phyloP scores from a whole-genome alignment of 2,113 vertebrate species.

The Scortum barcoo region DNA sequence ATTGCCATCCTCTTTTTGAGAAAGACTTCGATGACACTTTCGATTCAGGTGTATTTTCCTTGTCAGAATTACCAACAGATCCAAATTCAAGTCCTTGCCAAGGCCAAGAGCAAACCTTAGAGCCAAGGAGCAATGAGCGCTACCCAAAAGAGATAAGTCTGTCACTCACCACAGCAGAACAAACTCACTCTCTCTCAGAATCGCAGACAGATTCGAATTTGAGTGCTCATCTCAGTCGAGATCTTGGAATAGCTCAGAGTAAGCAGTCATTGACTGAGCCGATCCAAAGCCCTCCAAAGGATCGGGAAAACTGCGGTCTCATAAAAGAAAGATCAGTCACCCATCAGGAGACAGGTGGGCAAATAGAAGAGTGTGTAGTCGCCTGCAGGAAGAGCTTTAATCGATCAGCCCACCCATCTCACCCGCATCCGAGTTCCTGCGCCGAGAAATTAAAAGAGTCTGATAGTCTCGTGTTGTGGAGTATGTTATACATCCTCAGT shows the following conservation, averaged over 20 bases:
- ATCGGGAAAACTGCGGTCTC: slow-evolving; percentile 24
- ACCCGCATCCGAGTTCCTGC: slow-evolving; percentile 18
- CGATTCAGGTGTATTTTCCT: slow-evolving; percentile 51
- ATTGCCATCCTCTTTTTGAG: slow-evolving; percentile 13
- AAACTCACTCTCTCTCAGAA: slow-evolving; percentile 10
- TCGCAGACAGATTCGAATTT: slow-evolving; percentile 29
- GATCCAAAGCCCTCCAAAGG: slow-evolving; percentile 4
- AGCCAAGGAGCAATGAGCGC: background rate
- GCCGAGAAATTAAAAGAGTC: slow-evolving; percentile 62
- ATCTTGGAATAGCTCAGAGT: slow-evolving; percentile 17
- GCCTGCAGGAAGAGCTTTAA: slow-evolving; percentile 16
- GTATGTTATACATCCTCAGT: slow-evolving; percentile 77
- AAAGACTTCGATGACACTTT: slow-evolving; percentile 33
- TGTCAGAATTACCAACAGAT: slow-evolving; percentile 35
- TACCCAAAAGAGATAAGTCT: slow-evolving; percentile 14
- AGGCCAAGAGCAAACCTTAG: slow-evolving; percentile 14
- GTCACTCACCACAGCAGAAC: slow-evolving; percentile 4
- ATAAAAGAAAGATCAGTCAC: slow-evolving; percentile 37
- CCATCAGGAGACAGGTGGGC: slow-evolving; percentile 23
- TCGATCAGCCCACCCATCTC: slow-evolving; percentile 17
- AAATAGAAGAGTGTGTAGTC: slow-evolving; percentile 32
- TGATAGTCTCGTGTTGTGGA: slow-evolving; percentile 63
- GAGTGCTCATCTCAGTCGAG: slow-evolving; percentile 33
- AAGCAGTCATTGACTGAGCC: slow-evolving; percentile 24
- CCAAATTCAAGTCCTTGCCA: slow-evolving; percentile 6